Base-by-base conservation (phyloP, 2,113 vertebrate species). In the Numenius arquata region DNA sequence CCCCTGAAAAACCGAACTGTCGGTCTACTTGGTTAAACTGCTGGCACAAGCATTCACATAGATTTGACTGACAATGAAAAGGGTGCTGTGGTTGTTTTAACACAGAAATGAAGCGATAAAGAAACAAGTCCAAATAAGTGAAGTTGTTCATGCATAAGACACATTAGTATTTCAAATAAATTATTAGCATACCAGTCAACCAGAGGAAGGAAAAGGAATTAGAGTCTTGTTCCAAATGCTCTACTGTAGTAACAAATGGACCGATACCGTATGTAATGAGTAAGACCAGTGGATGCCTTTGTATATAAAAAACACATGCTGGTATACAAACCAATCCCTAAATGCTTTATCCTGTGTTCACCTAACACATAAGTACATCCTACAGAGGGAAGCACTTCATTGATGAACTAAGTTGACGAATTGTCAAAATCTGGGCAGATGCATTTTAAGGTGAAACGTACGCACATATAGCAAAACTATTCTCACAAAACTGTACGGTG, bases 251-350 rank as follows among this genome's bases (percentile, higher is more conserved):
- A 78, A 56, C 5, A 68, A 90, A 62, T 0, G 0, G 76, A 70
- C 38, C 2, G 0, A 61, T 34, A 43, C 27, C 15, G 16, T 6
- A 30, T 6, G 19, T 27, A 53, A 58, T 2, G 17, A 2, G 0
- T 22, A 62, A 77, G 40, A 74, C 7, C 72, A 62, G 19, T 17
- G 32, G 21, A 48, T 53, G 12, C 8, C 68, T 25, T 40, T 65
- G 29, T 4, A 61, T 11, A 21, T 6, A 7, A 76, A 36, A 71
- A 29, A 11, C 18, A 61, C 15, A 22, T 30, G 45, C 11, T 45
- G 23, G 9, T 17, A 61, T 30, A 61, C 16, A 86, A 91, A 56
- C 17, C 30, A 65, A 25, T 22, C 22, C 6, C 36, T 48, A 74
- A 72, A 48, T 15, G 12, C 17, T 61, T 75, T 58, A 65, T 25